phyloP scores from a whole-genome alignment of 2,797 vertebrate species.

The Danio tinwini region DNA sequence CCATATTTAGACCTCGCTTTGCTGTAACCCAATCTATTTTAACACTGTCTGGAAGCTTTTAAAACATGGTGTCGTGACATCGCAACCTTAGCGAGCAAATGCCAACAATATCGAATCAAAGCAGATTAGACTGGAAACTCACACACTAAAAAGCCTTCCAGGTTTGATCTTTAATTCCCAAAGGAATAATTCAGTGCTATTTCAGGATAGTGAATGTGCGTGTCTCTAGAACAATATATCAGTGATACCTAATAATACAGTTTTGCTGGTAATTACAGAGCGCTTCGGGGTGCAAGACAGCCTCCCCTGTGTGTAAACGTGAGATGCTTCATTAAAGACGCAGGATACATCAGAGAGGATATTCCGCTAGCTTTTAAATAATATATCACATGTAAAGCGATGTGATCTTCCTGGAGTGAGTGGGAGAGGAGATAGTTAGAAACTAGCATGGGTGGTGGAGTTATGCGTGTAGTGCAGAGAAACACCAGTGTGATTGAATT shows the following conservation, averaged over 20 bases:
- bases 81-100: background rate
- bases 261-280: constrained; percentile 52
- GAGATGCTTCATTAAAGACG: constrained; percentile 41
- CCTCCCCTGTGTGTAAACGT: constrained; percentile 34
- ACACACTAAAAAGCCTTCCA: background rate
- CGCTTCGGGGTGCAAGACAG: constrained; percentile 1
- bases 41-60: constrained; percentile 28
- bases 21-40: constrained; percentile 29
- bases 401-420: constrained; percentile 42
- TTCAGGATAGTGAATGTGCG: constrained; percentile 1
- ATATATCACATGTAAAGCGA: constrained; percentile 40
- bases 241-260: constrained; percentile 51
- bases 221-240: constrained; percentile 9
- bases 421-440: constrained; percentile 24
- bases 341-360: constrained; percentile 19
- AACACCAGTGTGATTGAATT: background rate
- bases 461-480: background rate
- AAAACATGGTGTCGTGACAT: constrained; percentile 12
- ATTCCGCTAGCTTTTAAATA: constrained; percentile 41
- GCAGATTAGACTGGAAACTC: background rate
- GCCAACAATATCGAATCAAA: background rate
- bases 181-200: background rate
- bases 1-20: constrained; percentile 41
- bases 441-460: background rate
- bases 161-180: background rate